Conservation (phyloP, 92 coral and sea anemone genomes). For the Zoanthus sociatus region DNA sequence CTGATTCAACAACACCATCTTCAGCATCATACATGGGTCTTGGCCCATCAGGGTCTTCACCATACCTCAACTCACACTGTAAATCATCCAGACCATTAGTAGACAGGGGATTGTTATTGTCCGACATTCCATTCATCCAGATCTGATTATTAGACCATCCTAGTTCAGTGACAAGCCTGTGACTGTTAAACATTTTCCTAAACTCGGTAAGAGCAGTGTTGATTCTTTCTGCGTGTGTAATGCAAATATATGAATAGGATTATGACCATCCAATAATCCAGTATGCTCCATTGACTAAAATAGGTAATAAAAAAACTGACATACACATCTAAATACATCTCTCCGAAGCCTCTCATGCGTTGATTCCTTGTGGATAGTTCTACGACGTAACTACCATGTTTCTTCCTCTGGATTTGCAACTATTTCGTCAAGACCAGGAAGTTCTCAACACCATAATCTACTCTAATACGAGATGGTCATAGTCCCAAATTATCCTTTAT, state of each 20-base stretch:
- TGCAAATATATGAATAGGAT: constrained; percentile 46
- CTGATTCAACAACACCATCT: constrained; percentile 49
- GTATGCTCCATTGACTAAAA: constrained; percentile 48
- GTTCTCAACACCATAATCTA: too few species aligned
- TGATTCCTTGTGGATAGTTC: constrained; percentile 39
- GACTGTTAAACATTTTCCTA: constrained; percentile 46
- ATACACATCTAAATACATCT: constrained; percentile 50
- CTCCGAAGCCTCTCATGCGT: constrained; percentile 51
- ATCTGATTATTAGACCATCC: constrained; percentile 51
- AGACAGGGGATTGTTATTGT: constrained; percentile 41
- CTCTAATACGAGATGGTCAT: too few species aligned
- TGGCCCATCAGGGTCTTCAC: constrained; percentile 56
- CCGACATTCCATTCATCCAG: constrained; percentile 51
- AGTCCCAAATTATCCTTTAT: too few species aligned
- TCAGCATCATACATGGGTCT: constrained; percentile 25
- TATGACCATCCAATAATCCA: constrained; percentile 38
- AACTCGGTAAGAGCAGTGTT: constrained; percentile 48
- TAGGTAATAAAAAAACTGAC: constrained; percentile 38
- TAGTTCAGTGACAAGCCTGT: constrained; percentile 49
- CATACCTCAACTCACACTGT: constrained; percentile 31
- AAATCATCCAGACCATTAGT: constrained; percentile 30
- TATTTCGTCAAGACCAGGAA: too few species aligned
- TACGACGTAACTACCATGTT: neutral
- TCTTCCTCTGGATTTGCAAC: too few species aligned
- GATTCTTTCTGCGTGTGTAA: constrained; percentile 28